Evolutionary conservation across 2,888 invertebrate species (phyloP).

Genomic region (Acrobasis suavella): DNA sequence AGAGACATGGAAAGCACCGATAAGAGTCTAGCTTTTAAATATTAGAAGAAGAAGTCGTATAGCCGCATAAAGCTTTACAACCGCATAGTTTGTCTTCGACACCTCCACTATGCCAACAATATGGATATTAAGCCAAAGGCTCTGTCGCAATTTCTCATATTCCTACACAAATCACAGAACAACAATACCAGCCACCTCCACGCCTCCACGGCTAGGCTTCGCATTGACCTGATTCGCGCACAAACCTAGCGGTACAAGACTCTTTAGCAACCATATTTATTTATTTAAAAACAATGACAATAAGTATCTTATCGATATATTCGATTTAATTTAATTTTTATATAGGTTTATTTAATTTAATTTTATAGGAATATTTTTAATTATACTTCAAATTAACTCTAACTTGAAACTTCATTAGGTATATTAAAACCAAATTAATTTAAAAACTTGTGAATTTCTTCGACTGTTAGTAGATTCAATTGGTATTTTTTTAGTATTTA

Average conservation of each 20-base stretch:
- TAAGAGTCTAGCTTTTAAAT: too few species aligned
- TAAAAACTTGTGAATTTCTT: not conserved
- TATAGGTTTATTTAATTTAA: too few species aligned
- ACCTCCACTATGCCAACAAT: not conserved
- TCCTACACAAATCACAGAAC: constrained; percentile 12
- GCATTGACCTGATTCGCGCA: constrained; percentile 61
- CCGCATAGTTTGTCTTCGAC: not conserved
- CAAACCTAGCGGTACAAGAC: not conserved
- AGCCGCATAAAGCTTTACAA: not conserved
- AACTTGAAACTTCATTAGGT: not conserved
- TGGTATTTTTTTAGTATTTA: too few species aligned
- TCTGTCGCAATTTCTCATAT: constrained; percentile 15
- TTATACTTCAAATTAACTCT: too few species aligned
- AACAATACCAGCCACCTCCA: constrained; percentile 12
- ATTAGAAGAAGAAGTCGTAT: too few species aligned
- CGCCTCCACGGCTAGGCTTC: constrained; percentile 3
- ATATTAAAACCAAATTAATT: not conserved
- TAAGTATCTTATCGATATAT: too few species aligned
- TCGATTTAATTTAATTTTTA: too few species aligned
- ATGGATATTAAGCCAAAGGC: not conserved
- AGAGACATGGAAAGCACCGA: too few species aligned
- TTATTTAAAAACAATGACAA: too few species aligned
- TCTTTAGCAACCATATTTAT: too few species aligned
- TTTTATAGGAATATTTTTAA: too few species aligned
- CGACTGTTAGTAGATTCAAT: too few species aligned